A percentile compares a stretch with the other conserved stretches of the same genome.
Conservation (phyloP, 2,797 vertebrate species). For the Clamator glandarius region DNA sequence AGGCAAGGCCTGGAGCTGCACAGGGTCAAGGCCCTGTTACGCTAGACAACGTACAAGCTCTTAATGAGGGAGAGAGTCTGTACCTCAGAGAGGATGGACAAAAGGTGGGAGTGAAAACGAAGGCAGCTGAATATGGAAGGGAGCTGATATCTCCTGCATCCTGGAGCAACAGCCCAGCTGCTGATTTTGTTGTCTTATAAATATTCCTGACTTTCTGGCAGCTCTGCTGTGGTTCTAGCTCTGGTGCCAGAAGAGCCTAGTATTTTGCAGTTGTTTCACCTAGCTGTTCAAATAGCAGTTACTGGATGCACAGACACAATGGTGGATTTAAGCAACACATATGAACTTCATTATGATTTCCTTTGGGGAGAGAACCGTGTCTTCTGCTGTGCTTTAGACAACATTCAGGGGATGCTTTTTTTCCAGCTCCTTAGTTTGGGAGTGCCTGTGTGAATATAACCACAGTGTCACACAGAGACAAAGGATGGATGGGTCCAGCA, state of each 20-base stretch:
- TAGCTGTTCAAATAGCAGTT: neutral
- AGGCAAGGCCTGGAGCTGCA: neutral
- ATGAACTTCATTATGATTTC: conserved; percentile 25
- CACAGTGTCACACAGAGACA: neutral
- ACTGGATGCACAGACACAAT: neutral
- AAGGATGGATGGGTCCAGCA: neutral
- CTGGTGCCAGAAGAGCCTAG: neutral
- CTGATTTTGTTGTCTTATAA: neutral
- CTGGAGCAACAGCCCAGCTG: neutral
- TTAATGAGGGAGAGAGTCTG: neutral
- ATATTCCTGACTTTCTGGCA: neutral
- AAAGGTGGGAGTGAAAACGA: neutral
- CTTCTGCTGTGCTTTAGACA: conserved; percentile 3
- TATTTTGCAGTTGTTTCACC: neutral
- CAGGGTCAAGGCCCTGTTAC: neutral
- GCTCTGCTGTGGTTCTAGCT: neutral
- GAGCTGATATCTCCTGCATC: neutral
- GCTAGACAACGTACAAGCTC: neutral
- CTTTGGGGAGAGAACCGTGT: neutral
- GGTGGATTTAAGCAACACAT: neutral
- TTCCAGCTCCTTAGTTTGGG: conserved; percentile 1
- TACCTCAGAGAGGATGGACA: neutral
- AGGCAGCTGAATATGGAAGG: neutral
- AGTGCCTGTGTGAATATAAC: neutral
- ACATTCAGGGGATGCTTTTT: neutral